phyloP scores from a whole-genome alignment of 2,888 invertebrate genomes.

The Schrankia costaestrigalis region DNA sequence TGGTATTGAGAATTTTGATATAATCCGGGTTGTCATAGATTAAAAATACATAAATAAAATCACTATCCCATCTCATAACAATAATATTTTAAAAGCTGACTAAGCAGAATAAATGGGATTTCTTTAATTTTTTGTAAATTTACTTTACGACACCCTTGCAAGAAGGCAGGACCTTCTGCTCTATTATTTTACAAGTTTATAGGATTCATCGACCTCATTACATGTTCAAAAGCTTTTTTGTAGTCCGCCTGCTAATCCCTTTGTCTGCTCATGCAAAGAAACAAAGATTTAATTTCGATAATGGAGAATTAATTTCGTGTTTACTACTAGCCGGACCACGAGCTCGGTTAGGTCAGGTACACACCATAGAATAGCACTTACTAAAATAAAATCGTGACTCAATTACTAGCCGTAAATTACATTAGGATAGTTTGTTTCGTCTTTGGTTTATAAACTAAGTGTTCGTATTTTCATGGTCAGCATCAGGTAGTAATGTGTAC shows the following conservation, averaged over 20 bases:
- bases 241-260: constrained; percentile 7
- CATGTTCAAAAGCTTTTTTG: constrained; percentile 7
- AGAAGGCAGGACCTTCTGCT: too few relatives aligned
- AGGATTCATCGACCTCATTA: too few relatives aligned
- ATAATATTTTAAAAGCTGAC: too few relatives aligned
- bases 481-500: constrained; percentile 18
- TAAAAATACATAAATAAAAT: too few relatives aligned
- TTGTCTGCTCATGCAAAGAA: constrained; percentile 23
- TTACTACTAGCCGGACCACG: constrained; percentile 25
- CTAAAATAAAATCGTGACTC: constrained; percentile 31
- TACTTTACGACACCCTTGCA: too few relatives aligned
- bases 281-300: constrained; percentile 44
- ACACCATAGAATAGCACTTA: constrained; percentile 22
- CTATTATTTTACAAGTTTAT: too few relatives aligned
- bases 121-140: too few relatives aligned
- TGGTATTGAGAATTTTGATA: too few relatives aligned
- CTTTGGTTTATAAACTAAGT: constrained; percentile 8
- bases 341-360: constrained; percentile 21
- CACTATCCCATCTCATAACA: too few relatives aligned
- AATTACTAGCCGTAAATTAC: constrained; percentile 21
- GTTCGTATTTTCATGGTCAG: constrained; percentile 28
- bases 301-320: constrained; percentile 36
- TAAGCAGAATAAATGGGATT: too few relatives aligned
- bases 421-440: constrained; percentile 6
- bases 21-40: too few relatives aligned